Base-by-base conservation (phyloP, 2,113 vertebrate genomes). In the Lophotis ruficrista region DNA sequence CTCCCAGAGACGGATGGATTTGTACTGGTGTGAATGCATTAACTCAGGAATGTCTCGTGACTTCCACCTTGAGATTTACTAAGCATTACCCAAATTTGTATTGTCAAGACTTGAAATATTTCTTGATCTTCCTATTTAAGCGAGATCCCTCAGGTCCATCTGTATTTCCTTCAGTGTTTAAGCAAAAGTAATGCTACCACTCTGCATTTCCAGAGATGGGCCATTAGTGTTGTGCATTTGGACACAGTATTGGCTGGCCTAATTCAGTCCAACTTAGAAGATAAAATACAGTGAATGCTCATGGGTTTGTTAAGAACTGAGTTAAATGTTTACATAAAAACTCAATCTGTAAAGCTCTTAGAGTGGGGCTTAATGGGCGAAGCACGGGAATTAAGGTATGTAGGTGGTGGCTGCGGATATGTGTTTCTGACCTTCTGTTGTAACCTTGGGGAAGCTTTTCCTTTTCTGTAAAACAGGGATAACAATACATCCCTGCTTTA, bases 381-480 rank as follows among this genome's bases (percentile, higher is more conserved):
- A 82, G 61, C 51, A 25, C 1, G 7, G 45, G 27, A 75, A 38
- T 68, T 76, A 45, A 71, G 72, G 64, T 87, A 9, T 12, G 13
- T 17, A 21, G 54, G 41, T 45, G 33, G 17, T 65, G 30, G 43
- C 30, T 73, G 43, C 72, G 89, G 48, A 15, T 84, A 4, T 0
- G 3, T 33, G 38, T 38, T 92, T 71, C 54, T 91, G 93, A 95
- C 89, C 91, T 83, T 65, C 75, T 64, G 53, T 80, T 91, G 37
- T 96, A 77, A 96, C 93, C 93, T 96, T 94, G 90, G 69, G 69
- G 82, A 87, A 66, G 73, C 66, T 61, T 83, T 84, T 80, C 45
- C 58, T 91, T 83, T 80, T 33, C 37, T 43, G n/a, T 95, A 70
- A 80, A 95, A 76, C 7, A 57, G 53, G 87, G 78, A 65, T 87